Evolutionary conservation across 2,113 vertebrate genomes (phyloP).

Genomic region (Scortum barcoo): DNA sequence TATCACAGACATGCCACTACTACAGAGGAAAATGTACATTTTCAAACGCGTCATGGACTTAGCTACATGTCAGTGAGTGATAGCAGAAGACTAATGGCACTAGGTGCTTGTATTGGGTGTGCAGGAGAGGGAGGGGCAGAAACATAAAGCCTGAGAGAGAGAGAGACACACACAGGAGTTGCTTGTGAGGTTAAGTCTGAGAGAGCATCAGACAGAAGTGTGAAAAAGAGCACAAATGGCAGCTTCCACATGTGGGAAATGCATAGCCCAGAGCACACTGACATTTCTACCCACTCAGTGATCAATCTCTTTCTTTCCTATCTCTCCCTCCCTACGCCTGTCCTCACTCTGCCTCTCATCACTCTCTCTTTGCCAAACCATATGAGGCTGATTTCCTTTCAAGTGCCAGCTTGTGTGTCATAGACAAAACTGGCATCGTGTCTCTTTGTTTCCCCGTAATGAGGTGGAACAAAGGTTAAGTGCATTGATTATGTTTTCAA

Average conservation of each 20-base stretch:
- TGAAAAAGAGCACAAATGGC: conserved; percentile 61
- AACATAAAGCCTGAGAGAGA: conserved; percentile 13
- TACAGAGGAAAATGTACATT: not conserved
- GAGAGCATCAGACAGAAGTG: conserved; percentile 43
- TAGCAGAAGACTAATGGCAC: not conserved
- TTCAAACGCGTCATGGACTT: not conserved
- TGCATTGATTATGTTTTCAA: conserved; percentile 38
- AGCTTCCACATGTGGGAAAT: conserved; percentile 66
- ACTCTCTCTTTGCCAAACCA: conserved; percentile 59
- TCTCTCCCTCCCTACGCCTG: conserved; percentile 14
- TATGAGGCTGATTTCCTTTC: conserved; percentile 54
- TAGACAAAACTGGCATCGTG: conserved; percentile 39
- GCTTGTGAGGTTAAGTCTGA: conserved; percentile 32
- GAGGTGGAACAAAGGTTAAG: conserved; percentile 62
- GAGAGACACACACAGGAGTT: not conserved
- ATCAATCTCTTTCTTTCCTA: conserved; percentile 67
- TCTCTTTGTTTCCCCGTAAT: conserved; percentile 56
- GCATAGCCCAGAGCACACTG: conserved; percentile 65
- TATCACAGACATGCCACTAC: not conserved
- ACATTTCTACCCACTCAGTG: conserved; percentile 74
- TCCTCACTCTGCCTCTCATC: conserved; percentile 40
- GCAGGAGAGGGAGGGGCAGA: not conserved
- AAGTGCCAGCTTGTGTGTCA: conserved; percentile 63
- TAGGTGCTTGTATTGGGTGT: not conserved
- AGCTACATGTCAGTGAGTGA: not conserved